Conservation (phyloP, 2,888 invertebrate genomes). For the Pseudolycoriella hygida region DNA sequence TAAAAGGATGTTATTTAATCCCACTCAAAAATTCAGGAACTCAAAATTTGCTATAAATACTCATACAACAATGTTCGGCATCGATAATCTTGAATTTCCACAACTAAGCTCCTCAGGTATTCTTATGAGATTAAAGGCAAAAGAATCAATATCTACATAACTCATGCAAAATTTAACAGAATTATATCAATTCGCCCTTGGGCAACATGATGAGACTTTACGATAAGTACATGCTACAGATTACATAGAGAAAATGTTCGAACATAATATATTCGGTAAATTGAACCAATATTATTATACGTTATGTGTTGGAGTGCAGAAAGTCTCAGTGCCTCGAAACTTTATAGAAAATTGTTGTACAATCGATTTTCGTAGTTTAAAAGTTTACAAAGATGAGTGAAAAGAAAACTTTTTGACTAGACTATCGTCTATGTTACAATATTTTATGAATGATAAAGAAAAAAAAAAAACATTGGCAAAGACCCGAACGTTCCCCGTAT, state of each 20-base stretch:
- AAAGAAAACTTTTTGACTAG: no score
- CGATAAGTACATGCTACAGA: slow-evolving; percentile 1
- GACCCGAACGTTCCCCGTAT: no score
- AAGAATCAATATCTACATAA: slow-evolving; percentile 2
- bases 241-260: slow-evolving; percentile 2
- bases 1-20: no score
- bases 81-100: slow-evolving; percentile 4
- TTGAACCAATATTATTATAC: slow-evolving; percentile 2
- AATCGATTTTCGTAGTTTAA: no score
- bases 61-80: slow-evolving; percentile 1
- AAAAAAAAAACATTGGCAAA: no score
- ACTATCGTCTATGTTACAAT: no score
- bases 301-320: no score
- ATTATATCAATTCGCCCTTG: slow-evolving; percentile 2
- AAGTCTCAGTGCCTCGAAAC: no score
- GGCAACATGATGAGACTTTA: slow-evolving; percentile 3
- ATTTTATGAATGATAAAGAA: no score
- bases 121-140: background rate
- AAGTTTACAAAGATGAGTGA: no score
- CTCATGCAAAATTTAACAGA: slow-evolving; percentile 3
- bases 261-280: slow-evolving; percentile 1
- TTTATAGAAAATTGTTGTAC: no score
- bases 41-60: background rate
- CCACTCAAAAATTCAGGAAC: no score
- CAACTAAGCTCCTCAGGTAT: slow-evolving; percentile 3